Conservation (phyloP, 2,888 invertebrate genomes). For the Xylota sylvarum region DNA sequence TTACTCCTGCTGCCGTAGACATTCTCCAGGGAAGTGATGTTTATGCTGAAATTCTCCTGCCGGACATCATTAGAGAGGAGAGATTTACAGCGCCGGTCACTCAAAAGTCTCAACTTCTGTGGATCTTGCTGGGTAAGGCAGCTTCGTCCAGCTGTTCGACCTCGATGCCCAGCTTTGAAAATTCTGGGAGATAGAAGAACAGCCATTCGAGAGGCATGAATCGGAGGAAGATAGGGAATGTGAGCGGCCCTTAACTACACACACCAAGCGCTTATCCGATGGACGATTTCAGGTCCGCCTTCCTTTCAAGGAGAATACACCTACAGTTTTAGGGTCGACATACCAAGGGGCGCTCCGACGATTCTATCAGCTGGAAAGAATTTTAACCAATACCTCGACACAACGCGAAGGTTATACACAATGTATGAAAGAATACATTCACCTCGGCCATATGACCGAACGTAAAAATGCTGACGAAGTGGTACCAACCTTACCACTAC, state of each 20-base stretch:
- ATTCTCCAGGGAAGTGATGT: not conserved
- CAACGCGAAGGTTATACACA: too few relatives aligned
- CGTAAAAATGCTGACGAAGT: too few relatives aligned
- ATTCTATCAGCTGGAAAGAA: too few relatives aligned
- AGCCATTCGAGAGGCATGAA: not conserved
- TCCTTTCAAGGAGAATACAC: too few relatives aligned
- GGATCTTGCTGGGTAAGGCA: not conserved
- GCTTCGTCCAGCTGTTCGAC: not conserved
- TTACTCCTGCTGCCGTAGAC: not conserved
- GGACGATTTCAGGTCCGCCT: too few relatives aligned
- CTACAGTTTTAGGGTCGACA: too few relatives aligned
- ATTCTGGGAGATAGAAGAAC: not conserved
- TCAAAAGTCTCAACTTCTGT: constrained; percentile 58
- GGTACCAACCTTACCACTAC: not conserved
- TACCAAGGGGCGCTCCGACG: too few relatives aligned
- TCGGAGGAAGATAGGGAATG: not conserved
- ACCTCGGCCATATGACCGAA: not conserved
- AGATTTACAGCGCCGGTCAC: not conserved
- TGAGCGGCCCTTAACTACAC: not conserved
- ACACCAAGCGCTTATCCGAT: not conserved
- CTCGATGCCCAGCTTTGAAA: not conserved
- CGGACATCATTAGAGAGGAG: constrained; percentile 13
- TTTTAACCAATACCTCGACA: too few relatives aligned
- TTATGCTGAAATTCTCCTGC: constrained; percentile 3
- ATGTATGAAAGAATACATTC: too few relatives aligned